Base-by-base conservation (phyloP, 1,140 invertebrate species). In the Ostrea edulis region DNA sequence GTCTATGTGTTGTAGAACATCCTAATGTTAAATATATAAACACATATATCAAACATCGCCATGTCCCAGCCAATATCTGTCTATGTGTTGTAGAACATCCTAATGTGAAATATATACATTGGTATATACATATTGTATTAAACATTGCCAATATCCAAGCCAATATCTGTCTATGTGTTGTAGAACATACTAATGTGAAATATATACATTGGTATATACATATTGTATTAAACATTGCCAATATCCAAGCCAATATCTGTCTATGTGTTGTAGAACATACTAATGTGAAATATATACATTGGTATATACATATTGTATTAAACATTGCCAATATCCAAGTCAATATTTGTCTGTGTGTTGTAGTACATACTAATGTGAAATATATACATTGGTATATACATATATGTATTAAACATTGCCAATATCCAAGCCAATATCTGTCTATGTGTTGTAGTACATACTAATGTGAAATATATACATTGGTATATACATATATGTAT, bases 161-260 rank as follows among this genome's bases (percentile, higher is more conserved):
- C 96, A 97, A 52, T 95, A 93, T 20, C 95, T 95, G 89, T 97
- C 96, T 92, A 97, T 96, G 86, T 95, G 95, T 22, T 95, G 93
- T 54, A 96, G 95, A 14, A 71, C 65, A 71, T 71, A 8, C 65
- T 71, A 71, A 9, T 22, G 22, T 35, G 29, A 29, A 68, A 71
- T 11, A 71, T 58, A 17, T n/a, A n/a, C n/a, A n/a, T n/a, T n/a
- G n/a, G n/a, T 17, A 58, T 1, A 12, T 9, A 58, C 14, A 58
- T 58, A 25, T 5, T 58, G 55, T 29, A 85, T 89, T 35, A 77
- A 9, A 77, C 68, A 77, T 77, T 25, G 68, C 68, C 68, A 77
- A 25, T 77, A 25, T 68, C 96, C 95, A 2, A 97, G 93, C 96
- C 96, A 97, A 53, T 95, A 93, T 20, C 95, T 95, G 89, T 97